phyloP scores from a whole-genome alignment of 2,113 vertebrate species.

The Malurus melanocephalus region DNA sequence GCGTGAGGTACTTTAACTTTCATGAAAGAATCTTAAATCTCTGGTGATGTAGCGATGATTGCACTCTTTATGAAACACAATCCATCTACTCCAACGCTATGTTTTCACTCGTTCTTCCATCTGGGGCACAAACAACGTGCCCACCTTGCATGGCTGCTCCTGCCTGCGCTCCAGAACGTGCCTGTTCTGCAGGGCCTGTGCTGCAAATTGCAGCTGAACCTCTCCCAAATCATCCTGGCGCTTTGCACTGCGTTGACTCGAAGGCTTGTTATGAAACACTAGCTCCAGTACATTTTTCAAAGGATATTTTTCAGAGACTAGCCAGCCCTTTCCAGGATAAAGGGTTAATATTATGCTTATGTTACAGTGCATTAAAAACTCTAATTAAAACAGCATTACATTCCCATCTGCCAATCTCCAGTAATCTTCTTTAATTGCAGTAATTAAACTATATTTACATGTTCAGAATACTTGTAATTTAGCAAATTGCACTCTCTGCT shows the following conservation, averaged over 20 bases:
- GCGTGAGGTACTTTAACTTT: slow-evolving; percentile 46
- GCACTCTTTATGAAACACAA: slow-evolving; percentile 52
- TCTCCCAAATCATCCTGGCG: background rate
- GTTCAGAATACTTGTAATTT: slow-evolving; percentile 99
- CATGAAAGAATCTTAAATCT: slow-evolving; percentile 52
- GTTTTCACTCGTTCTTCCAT: background rate
- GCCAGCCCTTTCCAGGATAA: slow-evolving; percentile 84
- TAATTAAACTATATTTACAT: slow-evolving; percentile 99
- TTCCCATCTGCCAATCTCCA: slow-evolving; percentile 99
- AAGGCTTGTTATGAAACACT: slow-evolving; percentile 54
- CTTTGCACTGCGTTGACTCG: slow-evolving; percentile 7
- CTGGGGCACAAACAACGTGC: background rate
- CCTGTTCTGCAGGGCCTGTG: background rate
- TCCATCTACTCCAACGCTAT: slow-evolving; percentile 12
- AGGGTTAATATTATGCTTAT: slow-evolving; percentile 99
- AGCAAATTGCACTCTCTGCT: slow-evolving; percentile 99
- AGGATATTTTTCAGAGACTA: slow-evolving; percentile 75
- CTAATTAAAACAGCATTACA: slow-evolving; percentile 99
- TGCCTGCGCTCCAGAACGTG: background rate
- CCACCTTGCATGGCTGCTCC: slow-evolving; percentile 3
- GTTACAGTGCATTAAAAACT: slow-evolving; percentile 98
- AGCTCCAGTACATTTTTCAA: slow-evolving; percentile 61
- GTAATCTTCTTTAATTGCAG: slow-evolving; percentile 99
- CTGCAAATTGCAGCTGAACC: slow-evolving; percentile 13
- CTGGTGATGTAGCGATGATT: slow-evolving; percentile 36